Base-by-base conservation (phyloP, 2,797 vertebrate genomes). In the Erpetoichthys calabaricus region DNA sequence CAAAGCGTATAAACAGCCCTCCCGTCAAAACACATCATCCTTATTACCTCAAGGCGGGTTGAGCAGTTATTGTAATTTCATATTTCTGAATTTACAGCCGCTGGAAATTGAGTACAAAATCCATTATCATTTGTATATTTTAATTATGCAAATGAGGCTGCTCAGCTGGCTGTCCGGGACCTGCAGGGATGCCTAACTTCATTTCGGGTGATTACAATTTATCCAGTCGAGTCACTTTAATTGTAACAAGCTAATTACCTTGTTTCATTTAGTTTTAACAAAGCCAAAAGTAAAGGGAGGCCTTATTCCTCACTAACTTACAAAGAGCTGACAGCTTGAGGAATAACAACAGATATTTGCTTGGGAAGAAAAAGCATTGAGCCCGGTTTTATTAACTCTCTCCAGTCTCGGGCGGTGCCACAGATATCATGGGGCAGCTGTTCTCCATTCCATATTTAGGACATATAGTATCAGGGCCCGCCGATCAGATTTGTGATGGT, bases 91-190 rank as follows among this genome's bases (percentile, higher is more conserved):
- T 94, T 90, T 89, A 93, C 93, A 95, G 94, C 94, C 91, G 87
- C 92, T 98, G 93, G 94, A 97, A 95, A 98, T 96, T 98, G 93
- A 98, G 91, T 95, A 98, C 92, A 94, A 97, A 97, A 97, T 97
- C 95, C 93, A 98, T 98, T 97, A 98, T 97, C 94, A 97, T 98
- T 98, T 97, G 93, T 97, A 95, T 97, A 97, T 98, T 98, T 97
- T 98, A 98, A 98, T 97, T 97, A 98, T 98, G 94, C 90, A 98
- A 97, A 98, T 98, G 88, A 96, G 91, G 86, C 89, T 91, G 91
- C 92, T 97, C 91, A 96, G 91, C 91, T 93, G 95, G 87, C 86
- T 87, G 87, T 86, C 88, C 83, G 82, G 87, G 90, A 86, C 92
- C 92, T 96, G 92, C 90, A 91, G 94, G 95, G 88, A 92, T 90